Conservation (phyloP, 2,888 invertebrate species). For the Drosophila limbata region DNA sequence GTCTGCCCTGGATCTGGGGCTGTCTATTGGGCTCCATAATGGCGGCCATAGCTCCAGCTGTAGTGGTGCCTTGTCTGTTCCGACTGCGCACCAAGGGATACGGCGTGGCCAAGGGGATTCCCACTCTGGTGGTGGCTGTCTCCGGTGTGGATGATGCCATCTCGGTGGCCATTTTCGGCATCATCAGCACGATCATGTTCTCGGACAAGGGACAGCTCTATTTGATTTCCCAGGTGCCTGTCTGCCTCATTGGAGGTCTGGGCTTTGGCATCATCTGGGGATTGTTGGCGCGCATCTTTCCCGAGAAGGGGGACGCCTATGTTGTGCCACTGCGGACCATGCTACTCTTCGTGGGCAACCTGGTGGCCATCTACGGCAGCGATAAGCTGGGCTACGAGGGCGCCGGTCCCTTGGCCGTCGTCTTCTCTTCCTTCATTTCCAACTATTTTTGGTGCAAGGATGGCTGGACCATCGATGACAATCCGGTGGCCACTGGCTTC, state of each 20-base stretch:
- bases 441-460: constrained; percentile 92
- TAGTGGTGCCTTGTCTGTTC: constrained; percentile 97
- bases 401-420: constrained; percentile 92
- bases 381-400: constrained; percentile 91
- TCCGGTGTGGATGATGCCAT: constrained; percentile 97
- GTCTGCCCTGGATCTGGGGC: constrained; percentile 91
- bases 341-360: constrained; percentile 92
- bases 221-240: constrained; percentile 90
- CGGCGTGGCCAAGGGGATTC: constrained; percentile 97
- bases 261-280: constrained; percentile 94
- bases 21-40: constrained; percentile 93
- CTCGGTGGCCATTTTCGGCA: constrained; percentile 97
- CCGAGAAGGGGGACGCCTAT: constrained; percentile 93
- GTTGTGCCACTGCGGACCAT: constrained; percentile 92
- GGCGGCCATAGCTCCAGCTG: constrained; percentile 98
- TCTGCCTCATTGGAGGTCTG: constrained; percentile 93
- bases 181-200: constrained; percentile 94
- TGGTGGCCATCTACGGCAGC: constrained; percentile 94
- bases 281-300: constrained; percentile 91
- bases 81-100: constrained; percentile 93
- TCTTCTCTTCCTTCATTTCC: constrained; percentile 93
- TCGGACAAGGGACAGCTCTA: constrained; percentile 90
- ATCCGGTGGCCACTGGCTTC: constrained; percentile 94
- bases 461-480: constrained; percentile 94
- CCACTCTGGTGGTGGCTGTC: constrained; percentile 97